Conservation (phyloP, 2,797 vertebrate species). For the Setipinna tenuifilis region DNA sequence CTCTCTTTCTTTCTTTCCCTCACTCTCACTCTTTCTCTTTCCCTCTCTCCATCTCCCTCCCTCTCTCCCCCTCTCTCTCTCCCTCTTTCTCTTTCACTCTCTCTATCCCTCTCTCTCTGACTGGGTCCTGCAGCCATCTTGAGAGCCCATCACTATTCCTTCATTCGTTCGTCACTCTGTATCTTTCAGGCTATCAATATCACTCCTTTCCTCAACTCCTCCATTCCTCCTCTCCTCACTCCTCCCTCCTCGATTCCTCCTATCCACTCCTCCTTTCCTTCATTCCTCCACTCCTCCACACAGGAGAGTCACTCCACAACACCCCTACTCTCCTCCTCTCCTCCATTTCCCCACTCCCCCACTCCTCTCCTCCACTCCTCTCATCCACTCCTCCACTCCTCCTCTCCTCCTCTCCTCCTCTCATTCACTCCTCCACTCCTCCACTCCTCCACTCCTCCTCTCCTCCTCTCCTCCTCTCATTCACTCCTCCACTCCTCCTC, state of each 20-base stretch:
- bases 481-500: conserved; percentile 41
- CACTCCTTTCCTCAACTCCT: conserved; percentile 56
- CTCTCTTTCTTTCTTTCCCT: conserved; percentile 3
- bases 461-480: conserved; percentile 33
- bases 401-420: background rate
- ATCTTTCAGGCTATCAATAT: conserved; percentile 79
- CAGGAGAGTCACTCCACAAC: no score
- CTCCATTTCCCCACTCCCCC: no score
- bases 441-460: conserved; percentile 61
- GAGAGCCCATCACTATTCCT: conserved; percentile 66
- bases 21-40: conserved; percentile 7
- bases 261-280: no score
- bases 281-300: no score
- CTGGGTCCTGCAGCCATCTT: conserved; percentile 76
- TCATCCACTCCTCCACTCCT: conserved; percentile 41
- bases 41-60: conserved; percentile 29
- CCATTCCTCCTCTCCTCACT: conserved; percentile 29
- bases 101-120: conserved; percentile 50
- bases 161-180: conserved; percentile 78
- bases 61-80: conserved; percentile 57
- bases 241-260: conserved; percentile 32
- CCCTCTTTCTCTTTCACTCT: no score
- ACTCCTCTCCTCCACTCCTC: conserved; percentile 41
- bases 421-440: conserved; percentile 33
- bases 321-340: no score